Percentiles rank a stretch among this genome's conserved stretches.
phyloP scores from a whole-genome alignment of 2,797 vertebrate genomes.

The Hozukius guyotensis region DNA sequence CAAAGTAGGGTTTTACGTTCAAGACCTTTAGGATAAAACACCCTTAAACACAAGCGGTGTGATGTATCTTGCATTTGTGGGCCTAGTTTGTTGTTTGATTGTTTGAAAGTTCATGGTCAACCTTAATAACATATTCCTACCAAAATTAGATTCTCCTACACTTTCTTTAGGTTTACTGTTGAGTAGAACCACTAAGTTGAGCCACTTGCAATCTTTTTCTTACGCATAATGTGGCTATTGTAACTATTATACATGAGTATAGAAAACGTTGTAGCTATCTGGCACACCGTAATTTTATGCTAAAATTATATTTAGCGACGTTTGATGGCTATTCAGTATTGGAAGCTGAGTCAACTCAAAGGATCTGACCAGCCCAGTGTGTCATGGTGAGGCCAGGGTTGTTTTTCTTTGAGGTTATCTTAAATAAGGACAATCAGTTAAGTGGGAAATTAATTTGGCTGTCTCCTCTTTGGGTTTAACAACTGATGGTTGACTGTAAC shows the following conservation, averaged over 20 bases:
- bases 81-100: not conserved
- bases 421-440: not conserved
- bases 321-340: not conserved
- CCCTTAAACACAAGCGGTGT: not conserved
- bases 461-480: not conserved
- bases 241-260: not conserved
- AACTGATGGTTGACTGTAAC: not conserved
- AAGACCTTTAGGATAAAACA: not conserved
- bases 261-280: not conserved
- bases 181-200: not conserved
- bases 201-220: not conserved
- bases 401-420: not conserved
- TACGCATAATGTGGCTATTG: not conserved
- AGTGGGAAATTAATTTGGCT: not conserved
- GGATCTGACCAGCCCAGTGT: slow-evolving; percentile 5
- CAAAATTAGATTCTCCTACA: not conserved
- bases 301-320: not conserved
- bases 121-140: not conserved
- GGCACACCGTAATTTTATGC: not conserved
- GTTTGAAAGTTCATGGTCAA: not conserved
- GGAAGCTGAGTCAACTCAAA: not conserved
- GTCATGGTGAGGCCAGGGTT: slow-evolving; percentile 13
- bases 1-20: slow-evolving; percentile 13
- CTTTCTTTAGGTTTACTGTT: not conserved
- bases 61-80: not conserved